These are phyloP conservation scores for Hyperopisus bebe DNA, from an alignment of 2,113 vertebrate species.

Conservation along the genomic window DNA sequence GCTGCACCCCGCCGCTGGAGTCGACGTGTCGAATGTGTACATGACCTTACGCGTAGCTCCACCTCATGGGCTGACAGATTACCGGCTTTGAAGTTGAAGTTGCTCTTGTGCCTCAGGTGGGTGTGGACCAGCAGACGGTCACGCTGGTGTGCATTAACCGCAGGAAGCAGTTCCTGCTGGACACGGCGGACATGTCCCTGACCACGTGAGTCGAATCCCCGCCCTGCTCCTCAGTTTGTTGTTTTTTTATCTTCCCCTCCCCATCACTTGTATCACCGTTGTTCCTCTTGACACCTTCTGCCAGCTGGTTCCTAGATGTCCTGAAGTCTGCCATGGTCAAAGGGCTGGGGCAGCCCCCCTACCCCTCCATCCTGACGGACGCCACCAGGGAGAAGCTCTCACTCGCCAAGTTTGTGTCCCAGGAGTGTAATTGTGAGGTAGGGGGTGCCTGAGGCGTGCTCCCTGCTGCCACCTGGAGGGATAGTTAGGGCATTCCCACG, in stretches of 20 bases:
- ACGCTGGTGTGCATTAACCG: conserved; percentile 86
- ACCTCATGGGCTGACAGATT: neutral
- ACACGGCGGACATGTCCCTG: conserved; percentile 78
- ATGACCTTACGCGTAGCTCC: neutral
- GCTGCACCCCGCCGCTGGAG: neutral
- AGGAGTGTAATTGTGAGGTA: conserved; percentile 87
- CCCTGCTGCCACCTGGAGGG: neutral
- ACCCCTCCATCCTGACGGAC: conserved; percentile 83
- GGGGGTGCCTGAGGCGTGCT: neutral
- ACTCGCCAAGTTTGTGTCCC: conserved; percentile 87
- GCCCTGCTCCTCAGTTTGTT: neutral
- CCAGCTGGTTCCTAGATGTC: conserved; percentile 80
- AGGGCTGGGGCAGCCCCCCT: conserved; percentile 82
- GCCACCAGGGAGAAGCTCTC: conserved; percentile 95
- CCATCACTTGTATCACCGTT: neutral
- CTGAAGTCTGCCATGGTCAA: conserved; percentile 87
- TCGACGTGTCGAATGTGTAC: neutral
- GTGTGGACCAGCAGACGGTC: conserved; percentile 86
- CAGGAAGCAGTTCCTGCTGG: conserved; percentile 86
- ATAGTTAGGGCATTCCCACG: neutral
- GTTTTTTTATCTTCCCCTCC: neutral
- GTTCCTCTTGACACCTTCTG: neutral
- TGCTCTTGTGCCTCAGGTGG: conserved; percentile 64
- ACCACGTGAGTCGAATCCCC: conserved; percentile 68
- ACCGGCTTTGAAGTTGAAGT: neutral